Base-by-base conservation (phyloP, 1,140 invertebrate genomes). In the Diorhabda elongata region DNA sequence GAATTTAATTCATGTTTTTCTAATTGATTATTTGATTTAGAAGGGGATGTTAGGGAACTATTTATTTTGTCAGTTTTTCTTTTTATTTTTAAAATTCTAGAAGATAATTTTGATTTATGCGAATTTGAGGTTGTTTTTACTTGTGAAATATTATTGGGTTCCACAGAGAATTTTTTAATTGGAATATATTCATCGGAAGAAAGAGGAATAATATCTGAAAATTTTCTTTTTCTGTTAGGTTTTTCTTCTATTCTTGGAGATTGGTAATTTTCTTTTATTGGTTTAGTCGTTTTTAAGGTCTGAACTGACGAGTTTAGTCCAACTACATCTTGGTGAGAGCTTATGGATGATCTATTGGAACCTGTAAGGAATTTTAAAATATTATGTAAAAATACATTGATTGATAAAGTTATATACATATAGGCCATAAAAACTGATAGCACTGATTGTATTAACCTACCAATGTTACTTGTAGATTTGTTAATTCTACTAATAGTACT, bases 201-300 rank as follows among this genome's bases (percentile, higher is more conserved):
- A 26, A 26, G 58, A 41, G 7, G 7, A 9, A n/a, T 60, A 7
- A 56, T 56, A n/a, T 56, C n/a, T 56, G 52, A 56, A 56, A 26
- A 60, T 60, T 11, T 5, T 45, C 42, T 63, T 63, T 63, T 63
- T 63, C 42, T 9, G 42, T 42, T 42, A 44, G 41, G 43, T 8
- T 9, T 44, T 63, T 63, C 61, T 2, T 11, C 7, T 44, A 8
- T 0, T 3, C 8, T 26, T 43, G 43, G 52, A 58, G 57, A 58
- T 6, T 11, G n/a, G 3, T 58, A 11, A 11, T 26, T 58, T 6
- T 58, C 57, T 26, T 11, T 9, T 26, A 26, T 26, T 26, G 26
- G 26, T 26, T 26, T 26, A 26, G 26, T 26, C 26, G 26, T 26
- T 26, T 26, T 26, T 26, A 26, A 26, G 26, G 26, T 26, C 26